These are phyloP conservation scores for Lasiurus borealis DNA, from an alignment of 2,113 vertebrate genomes.

Conservation along the genomic window DNA sequence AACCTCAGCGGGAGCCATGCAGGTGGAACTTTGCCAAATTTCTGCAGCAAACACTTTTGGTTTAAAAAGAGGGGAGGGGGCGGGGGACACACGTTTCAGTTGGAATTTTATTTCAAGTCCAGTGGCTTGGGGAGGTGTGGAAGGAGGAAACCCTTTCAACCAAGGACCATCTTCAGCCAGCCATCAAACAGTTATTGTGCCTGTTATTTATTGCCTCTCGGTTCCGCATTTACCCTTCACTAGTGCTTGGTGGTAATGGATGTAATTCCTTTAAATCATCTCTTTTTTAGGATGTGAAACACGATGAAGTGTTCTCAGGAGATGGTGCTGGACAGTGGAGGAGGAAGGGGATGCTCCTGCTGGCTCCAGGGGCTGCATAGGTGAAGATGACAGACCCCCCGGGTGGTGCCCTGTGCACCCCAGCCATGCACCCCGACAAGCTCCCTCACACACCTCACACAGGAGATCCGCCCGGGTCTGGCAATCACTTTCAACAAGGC, in stretches of 20 bases:
- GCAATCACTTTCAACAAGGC: not conserved
- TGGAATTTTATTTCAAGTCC: not conserved
- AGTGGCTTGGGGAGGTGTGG: not conserved
- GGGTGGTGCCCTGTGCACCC: not conserved
- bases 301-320: not conserved
- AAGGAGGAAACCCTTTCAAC: not conserved
- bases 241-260: not conserved
- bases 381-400: not conserved
- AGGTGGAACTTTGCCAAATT: not conserved
- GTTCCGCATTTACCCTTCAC: not conserved
- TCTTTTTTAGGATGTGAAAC: not conserved
- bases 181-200: not conserved
- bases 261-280: not conserved
- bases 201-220: not conserved
- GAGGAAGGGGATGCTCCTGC: not conserved
- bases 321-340: not conserved
- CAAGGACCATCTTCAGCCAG: not conserved
- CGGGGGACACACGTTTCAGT: not conserved
- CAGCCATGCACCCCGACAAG: not conserved
- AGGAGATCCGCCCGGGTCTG: not conserved
- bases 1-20: too few relatives aligned
- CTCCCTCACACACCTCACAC: not conserved
- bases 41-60: not conserved
- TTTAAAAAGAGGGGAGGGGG: not conserved
- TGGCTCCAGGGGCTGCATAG: not conserved